A percentile compares a stretch with the other conserved stretches of the same genome.
These are phyloP conservation scores for Rotaria sp. DNA, from an alignment of 2,888 invertebrate species.

Conservation along the genomic window DNA sequence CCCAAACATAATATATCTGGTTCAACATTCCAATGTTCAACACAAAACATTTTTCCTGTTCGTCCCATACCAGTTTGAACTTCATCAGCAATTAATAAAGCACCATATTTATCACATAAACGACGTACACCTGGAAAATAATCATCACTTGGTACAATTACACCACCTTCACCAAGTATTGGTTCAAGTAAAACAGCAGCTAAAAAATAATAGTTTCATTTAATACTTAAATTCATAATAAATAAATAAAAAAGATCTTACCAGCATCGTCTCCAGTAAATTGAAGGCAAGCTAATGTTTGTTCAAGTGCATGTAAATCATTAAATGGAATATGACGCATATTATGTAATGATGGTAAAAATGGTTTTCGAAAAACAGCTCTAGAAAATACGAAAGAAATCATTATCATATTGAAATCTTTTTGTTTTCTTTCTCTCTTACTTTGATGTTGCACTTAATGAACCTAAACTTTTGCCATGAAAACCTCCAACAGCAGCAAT, in stretches of 20 bases:
- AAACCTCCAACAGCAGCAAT: slow-evolving; percentile 23
- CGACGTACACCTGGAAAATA: slow-evolving; percentile 24
- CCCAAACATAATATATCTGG: slow-evolving; percentile 23
- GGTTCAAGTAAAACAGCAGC: slow-evolving; percentile 28
- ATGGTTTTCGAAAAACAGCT: slow-evolving; percentile 23
- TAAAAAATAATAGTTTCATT: neutral
- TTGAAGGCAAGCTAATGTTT: neutral
- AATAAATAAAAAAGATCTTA: neutral
- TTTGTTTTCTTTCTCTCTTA: neutral
- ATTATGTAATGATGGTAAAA: slow-evolving; percentile 26
- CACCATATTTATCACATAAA: slow-evolving; percentile 12
- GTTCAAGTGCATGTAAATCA: neutral
- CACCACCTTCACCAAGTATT: slow-evolving; percentile 21
- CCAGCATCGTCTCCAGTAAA: slow-evolving; percentile 16
- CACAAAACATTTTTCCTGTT: slow-evolving; percentile 26
- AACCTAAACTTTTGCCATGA: slow-evolving; percentile 21
- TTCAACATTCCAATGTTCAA: slow-evolving; percentile 30
- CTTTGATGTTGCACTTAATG: slow-evolving; percentile 12
- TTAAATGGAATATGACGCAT: slow-evolving; percentile 21
- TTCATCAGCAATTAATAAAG: neutral
- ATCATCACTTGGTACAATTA: slow-evolving; percentile 21
- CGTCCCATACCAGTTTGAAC: slow-evolving; percentile 29
- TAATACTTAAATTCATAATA: neutral
- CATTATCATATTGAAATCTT: too few relatives aligned
- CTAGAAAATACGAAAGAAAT: neutral